Conservation (phyloP, 92 coral and sea anemone genomes). For the Phymanthus crucifer region DNA sequence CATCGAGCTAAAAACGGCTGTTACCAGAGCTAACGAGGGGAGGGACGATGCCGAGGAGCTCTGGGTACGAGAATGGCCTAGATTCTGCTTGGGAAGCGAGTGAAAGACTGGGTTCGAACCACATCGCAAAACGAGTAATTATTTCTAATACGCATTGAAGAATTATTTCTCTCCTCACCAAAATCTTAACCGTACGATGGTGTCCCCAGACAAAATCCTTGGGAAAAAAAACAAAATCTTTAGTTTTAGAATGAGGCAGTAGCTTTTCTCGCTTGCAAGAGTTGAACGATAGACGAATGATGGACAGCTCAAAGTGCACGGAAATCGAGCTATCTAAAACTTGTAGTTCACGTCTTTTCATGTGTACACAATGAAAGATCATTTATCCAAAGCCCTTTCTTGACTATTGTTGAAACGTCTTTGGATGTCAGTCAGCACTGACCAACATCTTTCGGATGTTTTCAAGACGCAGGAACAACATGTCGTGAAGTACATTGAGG, state of each 20-base stretch:
- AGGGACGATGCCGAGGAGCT: too few species aligned
- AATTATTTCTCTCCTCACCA: neutral
- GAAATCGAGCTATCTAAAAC: slow-evolving; percentile 27
- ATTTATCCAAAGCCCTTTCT: neutral
- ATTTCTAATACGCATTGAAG: neutral
- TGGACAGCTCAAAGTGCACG: slow-evolving; percentile 4
- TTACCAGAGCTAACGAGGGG: too few species aligned
- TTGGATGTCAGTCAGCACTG: neutral
- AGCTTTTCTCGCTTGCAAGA: too few species aligned
- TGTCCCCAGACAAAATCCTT: neutral
- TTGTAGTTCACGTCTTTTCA: slow-evolving; percentile 3
- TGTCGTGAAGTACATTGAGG: too few species aligned
- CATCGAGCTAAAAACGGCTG: too few species aligned
- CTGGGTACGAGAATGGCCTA: too few species aligned
- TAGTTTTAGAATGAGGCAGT: neutral
- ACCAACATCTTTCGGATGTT: neutral
- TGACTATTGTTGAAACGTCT: neutral
- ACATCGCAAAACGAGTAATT: neutral
- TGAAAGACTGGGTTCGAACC: too few species aligned
- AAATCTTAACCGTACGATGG: neutral
- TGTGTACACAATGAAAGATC: slow-evolving; percentile 14
- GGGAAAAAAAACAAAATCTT: neutral
- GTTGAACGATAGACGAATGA: neutral
- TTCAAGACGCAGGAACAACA: too few species aligned
- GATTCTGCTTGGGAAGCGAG: too few species aligned